These are phyloP conservation scores for Trissolcus brochymenae DNA, from an alignment of 2,888 invertebrate species.

Conservation along the genomic window DNA sequence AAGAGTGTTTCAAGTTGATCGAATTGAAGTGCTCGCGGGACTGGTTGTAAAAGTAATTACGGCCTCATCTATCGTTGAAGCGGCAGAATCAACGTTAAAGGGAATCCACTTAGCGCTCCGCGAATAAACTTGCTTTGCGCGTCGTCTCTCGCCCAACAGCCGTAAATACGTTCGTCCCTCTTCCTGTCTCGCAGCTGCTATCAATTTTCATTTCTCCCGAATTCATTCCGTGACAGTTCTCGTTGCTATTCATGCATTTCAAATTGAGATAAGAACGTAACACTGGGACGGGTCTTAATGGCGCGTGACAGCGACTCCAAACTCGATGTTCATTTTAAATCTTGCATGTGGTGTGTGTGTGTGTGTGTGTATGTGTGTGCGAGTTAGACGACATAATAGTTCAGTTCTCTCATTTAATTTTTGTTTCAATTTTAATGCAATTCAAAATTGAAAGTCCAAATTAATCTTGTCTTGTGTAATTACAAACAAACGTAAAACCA, in stretches of 20 bases:
- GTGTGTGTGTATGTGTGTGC: conserved; percentile 8
- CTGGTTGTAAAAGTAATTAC: conserved; percentile 69
- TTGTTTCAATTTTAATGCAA: too few relatives aligned
- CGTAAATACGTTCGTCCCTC: conserved; percentile 44
- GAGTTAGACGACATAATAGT: conserved; percentile 18
- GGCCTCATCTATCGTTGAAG: conserved; percentile 63
- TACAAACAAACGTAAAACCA: too few relatives aligned
- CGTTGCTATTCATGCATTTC: conserved; percentile 42
- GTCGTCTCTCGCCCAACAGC: conserved; percentile 42
- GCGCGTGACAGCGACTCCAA: conserved; percentile 36
- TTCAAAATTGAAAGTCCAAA: too few relatives aligned
- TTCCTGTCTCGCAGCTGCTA: conserved; percentile 43
- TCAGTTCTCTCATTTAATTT: background rate
- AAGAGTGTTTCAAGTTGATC: conserved; percentile 45
- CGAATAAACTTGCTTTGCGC: conserved; percentile 62
- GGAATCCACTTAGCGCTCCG: conserved; percentile 62
- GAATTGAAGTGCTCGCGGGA: conserved; percentile 58
- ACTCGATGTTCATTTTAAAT: conserved; percentile 45
- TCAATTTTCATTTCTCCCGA: conserved; percentile 54
- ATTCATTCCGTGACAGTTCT: conserved; percentile 43
- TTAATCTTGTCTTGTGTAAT: too few relatives aligned
- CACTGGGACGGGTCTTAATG: conserved; percentile 39
- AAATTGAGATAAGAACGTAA: conserved; percentile 45
- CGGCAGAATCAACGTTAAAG: conserved; percentile 53
- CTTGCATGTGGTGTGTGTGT: conserved; percentile 14